These are phyloP conservation scores for Rhabdophis nuchalis DNA, from an alignment of 2,797 vertebrate genomes.

Conservation along the genomic window DNA sequence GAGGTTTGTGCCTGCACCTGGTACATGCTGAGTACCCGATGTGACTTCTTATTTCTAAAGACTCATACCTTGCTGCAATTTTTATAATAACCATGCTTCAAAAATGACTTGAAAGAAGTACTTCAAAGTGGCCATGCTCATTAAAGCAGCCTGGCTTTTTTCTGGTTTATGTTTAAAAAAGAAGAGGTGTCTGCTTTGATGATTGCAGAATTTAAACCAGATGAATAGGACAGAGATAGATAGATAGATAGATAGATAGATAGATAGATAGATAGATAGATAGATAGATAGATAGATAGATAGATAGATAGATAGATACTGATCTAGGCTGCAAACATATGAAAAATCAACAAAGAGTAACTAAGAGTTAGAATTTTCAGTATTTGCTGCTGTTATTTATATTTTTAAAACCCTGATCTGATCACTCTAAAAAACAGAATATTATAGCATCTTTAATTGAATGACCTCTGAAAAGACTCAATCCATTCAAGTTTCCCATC, in stretches of 20 bases:
- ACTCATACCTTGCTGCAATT: not conserved
- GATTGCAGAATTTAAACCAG: not conserved
- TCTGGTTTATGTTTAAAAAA: not conserved
- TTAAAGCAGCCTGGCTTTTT: not conserved
- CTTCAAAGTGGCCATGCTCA: not conserved
- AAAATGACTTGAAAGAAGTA: not conserved
- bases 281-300: no score
- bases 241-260: no score
- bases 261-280: no score
- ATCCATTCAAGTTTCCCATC: not conserved
- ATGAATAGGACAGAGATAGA: not conserved
- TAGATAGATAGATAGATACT: not conserved
- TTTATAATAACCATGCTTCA: not conserved
- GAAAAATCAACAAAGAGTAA: not conserved
- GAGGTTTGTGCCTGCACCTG: not conserved
- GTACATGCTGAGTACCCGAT: not conserved
- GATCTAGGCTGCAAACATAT: not conserved
- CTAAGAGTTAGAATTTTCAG: not conserved
- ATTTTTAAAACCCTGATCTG: not conserved
- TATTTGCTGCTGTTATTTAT: not conserved
- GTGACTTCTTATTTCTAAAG: not conserved
- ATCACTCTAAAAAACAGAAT: not conserved
- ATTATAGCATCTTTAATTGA: not conserved
- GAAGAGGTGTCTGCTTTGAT: not conserved
- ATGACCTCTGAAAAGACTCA: not conserved